Evolutionary conservation across 2,888 invertebrate genomes (phyloP).

Genomic region (Phengaris arion): DNA sequence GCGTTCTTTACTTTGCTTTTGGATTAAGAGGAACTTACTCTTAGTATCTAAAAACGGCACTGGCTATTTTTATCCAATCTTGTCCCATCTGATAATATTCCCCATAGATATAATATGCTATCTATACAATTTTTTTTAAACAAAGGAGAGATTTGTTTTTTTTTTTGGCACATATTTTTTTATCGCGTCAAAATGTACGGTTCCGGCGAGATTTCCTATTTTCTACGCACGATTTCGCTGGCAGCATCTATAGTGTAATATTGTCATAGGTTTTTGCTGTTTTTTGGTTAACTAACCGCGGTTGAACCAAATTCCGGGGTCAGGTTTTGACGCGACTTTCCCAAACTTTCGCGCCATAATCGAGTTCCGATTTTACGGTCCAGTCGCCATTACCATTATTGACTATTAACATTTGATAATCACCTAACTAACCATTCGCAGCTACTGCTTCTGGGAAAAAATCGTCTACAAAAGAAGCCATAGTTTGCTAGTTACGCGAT

Average conservation of each 20-base stretch:
- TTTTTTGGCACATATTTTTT: too few relatives aligned
- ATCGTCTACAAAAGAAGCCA: neutral
- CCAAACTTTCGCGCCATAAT: constrained; percentile 41
- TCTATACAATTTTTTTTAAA: too few relatives aligned
- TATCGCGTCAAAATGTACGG: too few relatives aligned
- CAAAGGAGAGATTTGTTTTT: too few relatives aligned
- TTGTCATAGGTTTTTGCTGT: neutral
- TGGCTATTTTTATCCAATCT: too few relatives aligned
- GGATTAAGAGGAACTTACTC: too few relatives aligned
- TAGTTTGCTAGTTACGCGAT: neutral
- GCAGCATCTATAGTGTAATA: neutral
- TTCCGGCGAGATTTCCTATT: too few relatives aligned
- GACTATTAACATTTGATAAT: constrained; percentile 20
- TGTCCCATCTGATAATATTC: too few relatives aligned
- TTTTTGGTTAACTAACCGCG: neutral
- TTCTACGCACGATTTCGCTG: too few relatives aligned
- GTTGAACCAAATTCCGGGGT: constrained; percentile 36
- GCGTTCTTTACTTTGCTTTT: too few relatives aligned
- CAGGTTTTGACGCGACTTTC: constrained; percentile 40
- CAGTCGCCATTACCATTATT: constrained; percentile 20
- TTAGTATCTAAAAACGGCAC: too few relatives aligned
- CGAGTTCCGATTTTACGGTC: constrained; percentile 33
- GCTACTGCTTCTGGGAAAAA: neutral
- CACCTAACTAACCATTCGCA: neutral
- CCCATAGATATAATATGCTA: too few relatives aligned